A percentile compares a stretch with the other conserved stretches of the same genome.
These are phyloP conservation scores for Antennarius maculatus DNA, from an alignment of 2,797 vertebrate species.

Conservation along the genomic window DNA sequence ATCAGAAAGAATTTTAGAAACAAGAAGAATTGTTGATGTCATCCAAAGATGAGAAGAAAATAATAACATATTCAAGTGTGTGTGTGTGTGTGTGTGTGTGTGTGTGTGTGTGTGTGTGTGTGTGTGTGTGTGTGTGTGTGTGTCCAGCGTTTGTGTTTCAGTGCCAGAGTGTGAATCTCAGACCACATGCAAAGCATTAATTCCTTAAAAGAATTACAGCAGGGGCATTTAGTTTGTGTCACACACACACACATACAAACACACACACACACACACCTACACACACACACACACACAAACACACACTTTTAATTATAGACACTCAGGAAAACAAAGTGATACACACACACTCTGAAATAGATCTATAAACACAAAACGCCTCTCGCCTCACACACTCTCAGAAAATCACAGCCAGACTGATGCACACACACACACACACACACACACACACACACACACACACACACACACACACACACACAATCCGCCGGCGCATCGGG, in stretches of 20 bases:
- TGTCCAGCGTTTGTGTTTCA: neutral
- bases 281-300: neutral
- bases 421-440: constrained; percentile 11
- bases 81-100: neutral
- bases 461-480: constrained; percentile 10
- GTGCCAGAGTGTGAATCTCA: constrained; percentile 6
- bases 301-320: constrained; percentile 3
- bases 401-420: constrained; percentile 2
- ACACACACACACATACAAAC: constrained; percentile 14
- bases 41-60: too few relatives aligned
- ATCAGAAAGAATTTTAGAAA: too few relatives aligned
- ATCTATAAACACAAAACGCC: too few relatives aligned
- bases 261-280: constrained; percentile 5
- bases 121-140: constrained; percentile 14
- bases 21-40: too few relatives aligned
- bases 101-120: constrained; percentile 5
- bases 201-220: constrained; percentile 78
- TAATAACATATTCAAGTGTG: neutral
- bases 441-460: constrained; percentile 14
- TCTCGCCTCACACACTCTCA: neutral
- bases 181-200: constrained; percentile 80
- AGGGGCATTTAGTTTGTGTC: constrained; percentile 55
- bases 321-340: too few relatives aligned
- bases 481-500: constrained; percentile 31
- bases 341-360: constrained; percentile 4